Evolutionary conservation across 2,797 vertebrate species (phyloP), one percentile per base, ranked within the genome.

Genomic region (Sardinella longiceps): DNA sequence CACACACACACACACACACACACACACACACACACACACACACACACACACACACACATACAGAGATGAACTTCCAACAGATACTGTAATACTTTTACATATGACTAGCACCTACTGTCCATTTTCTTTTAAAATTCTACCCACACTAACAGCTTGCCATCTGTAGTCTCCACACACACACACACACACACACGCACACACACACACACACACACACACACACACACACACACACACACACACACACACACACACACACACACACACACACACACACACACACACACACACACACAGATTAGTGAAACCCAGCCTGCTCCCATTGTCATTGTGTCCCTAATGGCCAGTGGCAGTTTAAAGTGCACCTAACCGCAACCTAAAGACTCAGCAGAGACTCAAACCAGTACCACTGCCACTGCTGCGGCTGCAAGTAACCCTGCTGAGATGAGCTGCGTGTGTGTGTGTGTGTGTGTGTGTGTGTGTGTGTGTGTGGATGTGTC

Each of bases 291-390:
- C 28, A 2, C 15, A 84, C 28, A 51, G 7, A 77, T 39, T 20
- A 14, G 23, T 89, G 86, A 89, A 93, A 89, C 84, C 82, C 84
- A 74, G 66, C 30, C 37, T 74, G 66, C 37, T 74, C 30, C 30
- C 83, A 82, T 82, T 82, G 80, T 37, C 37, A 82, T 86, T 60
- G 83, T 80, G 81, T 86, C 85, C 81, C 87, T 92, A 92, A 93
- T 93, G 92, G 87, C 84, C 91, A 92, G 86, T 46, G 86, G 93
- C 93, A 93, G 91, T 91, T 95, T 95, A 94, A 95, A 90, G 87
- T 91, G 91, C 91, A 93, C 89, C 91, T 94, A 94, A 94, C 94
- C 92, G 88, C 93, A 91, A 89, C 18, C 90, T 91, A 92, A 87
- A 88, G 89, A 91, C 84, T 88, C 87, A 89, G 88, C 84, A 84